phyloP scores from a whole-genome alignment of 2,888 invertebrate species.

The Tachina fera region DNA sequence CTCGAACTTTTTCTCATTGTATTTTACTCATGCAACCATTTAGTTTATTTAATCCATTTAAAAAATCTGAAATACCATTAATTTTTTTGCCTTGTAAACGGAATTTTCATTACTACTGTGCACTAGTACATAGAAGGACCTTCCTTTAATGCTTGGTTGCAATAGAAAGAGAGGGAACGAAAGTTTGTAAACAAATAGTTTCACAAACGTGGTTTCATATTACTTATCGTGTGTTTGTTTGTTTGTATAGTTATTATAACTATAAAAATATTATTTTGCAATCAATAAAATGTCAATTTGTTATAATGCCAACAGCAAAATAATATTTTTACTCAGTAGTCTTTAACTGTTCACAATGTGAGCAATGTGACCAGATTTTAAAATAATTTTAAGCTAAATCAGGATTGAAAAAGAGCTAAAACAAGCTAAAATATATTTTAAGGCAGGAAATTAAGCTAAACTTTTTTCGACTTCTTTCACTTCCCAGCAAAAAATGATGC shows the following conservation, averaged over 20 bases:
- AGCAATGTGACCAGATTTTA: too few species aligned
- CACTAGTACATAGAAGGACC: neutral
- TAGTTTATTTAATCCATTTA: too few species aligned
- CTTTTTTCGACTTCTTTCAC: too few species aligned
- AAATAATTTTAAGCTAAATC: too few species aligned
- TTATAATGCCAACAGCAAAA: slow-evolving; percentile 67
- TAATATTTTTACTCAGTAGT: slow-evolving; percentile 55
- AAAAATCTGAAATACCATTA: too few species aligned
- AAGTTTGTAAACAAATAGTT: slow-evolving; percentile 3
- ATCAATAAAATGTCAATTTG: slow-evolving; percentile 71
- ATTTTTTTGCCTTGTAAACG: neutral
- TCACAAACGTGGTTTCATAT: neutral
- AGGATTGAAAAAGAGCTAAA: too few species aligned
- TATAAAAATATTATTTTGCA: slow-evolving; percentile 71
- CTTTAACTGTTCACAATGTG: slow-evolving; percentile 53
- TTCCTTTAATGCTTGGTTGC: neutral
- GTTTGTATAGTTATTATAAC: slow-evolving; percentile 64
- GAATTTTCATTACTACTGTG: neutral
- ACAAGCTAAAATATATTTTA: too few species aligned
- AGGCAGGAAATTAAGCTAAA: too few species aligned
- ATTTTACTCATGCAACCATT: too few species aligned
- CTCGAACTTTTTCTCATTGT: too few species aligned
- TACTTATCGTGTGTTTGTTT: slow-evolving; percentile 9
- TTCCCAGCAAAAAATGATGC: too few species aligned
- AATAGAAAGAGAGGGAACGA: neutral